A percentile compares a stretch with the other conserved stretches of the same genome.
phyloP scores from a whole-genome alignment of 1,140 invertebrate species.

The Ips nitidus region DNA sequence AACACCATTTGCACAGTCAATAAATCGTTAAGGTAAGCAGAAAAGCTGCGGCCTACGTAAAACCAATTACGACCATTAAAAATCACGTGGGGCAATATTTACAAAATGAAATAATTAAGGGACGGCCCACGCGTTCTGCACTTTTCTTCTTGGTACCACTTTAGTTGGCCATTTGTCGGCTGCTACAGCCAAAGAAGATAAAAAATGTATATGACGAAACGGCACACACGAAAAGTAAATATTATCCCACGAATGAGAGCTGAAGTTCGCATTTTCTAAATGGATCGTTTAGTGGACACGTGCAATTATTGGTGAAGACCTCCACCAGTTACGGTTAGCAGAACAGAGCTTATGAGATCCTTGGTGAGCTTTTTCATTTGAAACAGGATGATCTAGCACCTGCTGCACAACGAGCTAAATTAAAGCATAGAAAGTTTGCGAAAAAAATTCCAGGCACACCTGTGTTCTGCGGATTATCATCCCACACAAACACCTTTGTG shows the following conservation, averaged over 20 bases:
- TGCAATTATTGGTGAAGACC: neutral
- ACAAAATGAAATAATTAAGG: conserved; percentile 20
- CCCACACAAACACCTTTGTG: too few species aligned
- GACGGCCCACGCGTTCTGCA: conserved; percentile 18
- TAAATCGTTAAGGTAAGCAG: conserved; percentile 10
- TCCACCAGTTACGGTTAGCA: neutral
- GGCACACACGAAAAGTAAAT: conserved; percentile 2
- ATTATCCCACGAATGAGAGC: conserved; percentile 1
- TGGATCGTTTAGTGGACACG: neutral
- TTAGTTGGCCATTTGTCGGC: conserved; percentile 4
- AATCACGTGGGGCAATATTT: conserved; percentile 20
- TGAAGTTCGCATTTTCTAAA: neutral
- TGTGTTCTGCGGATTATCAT: too few species aligned
- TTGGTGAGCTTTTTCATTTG: too few species aligned
- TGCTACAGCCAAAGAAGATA: conserved; percentile 5
- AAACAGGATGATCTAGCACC: too few species aligned
- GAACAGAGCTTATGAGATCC: too few species aligned
- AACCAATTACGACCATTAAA: conserved; percentile 15
- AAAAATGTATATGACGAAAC: neutral
- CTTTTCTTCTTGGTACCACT: conserved; percentile 16
- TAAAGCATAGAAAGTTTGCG: too few species aligned
- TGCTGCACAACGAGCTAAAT: too few species aligned
- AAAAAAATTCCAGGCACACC: too few species aligned
- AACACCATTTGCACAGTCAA: conserved; percentile 8
- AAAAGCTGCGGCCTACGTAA: conserved; percentile 19